These are phyloP conservation scores for Orchesellides sinensis DNA, from an alignment of 2,888 invertebrate species.

Conservation along the genomic window DNA sequence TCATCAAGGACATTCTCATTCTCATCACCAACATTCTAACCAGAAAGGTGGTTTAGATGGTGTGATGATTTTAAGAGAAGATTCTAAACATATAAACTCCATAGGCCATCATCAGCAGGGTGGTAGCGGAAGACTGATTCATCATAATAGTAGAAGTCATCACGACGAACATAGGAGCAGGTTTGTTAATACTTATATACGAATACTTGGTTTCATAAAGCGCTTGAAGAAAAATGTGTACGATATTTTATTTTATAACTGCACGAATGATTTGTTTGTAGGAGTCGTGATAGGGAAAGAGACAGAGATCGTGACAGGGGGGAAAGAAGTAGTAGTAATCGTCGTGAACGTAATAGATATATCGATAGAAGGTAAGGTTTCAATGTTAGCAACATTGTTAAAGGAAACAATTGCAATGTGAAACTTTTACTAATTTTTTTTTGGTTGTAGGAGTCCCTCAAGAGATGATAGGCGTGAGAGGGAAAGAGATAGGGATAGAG, in stretches of 20 bases:
- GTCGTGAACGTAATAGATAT: constrained; percentile 52
- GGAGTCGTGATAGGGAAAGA: constrained; percentile 52
- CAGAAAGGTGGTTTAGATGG: constrained; percentile 52
- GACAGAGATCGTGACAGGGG: constrained; percentile 59
- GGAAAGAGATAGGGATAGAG: constrained; percentile 61
- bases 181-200: constrained; percentile 4
- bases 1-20: constrained; percentile 58
- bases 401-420: too few relatives aligned
- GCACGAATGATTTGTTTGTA: background rate
- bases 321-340: constrained; percentile 46
- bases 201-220: background rate
- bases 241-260: too few relatives aligned
- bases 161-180: constrained; percentile 64
- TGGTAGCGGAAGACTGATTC: constrained; percentile 65
- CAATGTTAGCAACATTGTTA: background rate
- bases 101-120: constrained; percentile 52
- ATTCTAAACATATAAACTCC: constrained; percentile 52
- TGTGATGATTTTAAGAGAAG: constrained; percentile 31
- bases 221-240: background rate
- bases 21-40: constrained; percentile 48
- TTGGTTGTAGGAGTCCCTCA: constrained; percentile 44
- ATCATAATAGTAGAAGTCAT: constrained; percentile 61
- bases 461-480: constrained; percentile 52
- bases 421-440: too few relatives aligned
- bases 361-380: constrained; percentile 44